Conservation (phyloP, 2,888 invertebrate genomes). For the Adela reaumurella region DNA sequence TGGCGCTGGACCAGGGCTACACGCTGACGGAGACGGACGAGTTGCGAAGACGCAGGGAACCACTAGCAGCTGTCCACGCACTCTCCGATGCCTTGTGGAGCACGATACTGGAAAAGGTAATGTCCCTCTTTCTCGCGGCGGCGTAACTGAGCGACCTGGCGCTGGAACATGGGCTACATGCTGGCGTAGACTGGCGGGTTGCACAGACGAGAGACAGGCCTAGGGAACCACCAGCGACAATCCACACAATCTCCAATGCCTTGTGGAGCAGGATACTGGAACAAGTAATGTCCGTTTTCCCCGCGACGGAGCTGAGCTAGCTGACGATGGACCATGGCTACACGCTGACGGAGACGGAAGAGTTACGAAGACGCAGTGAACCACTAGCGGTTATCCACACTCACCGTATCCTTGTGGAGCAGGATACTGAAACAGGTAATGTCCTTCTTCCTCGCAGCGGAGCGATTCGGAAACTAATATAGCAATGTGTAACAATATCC, state of each 20-base stretch:
- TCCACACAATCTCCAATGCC: conserved; percentile 29
- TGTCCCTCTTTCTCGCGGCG: conserved; percentile 38
- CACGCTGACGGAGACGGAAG: conserved; percentile 68
- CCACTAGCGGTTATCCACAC: conserved; percentile 16
- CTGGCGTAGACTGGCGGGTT: conserved; percentile 64
- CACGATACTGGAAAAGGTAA: conserved; percentile 23
- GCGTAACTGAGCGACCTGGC: conserved; percentile 58
- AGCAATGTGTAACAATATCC: no score
- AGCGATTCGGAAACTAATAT: no score
- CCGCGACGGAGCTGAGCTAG: conserved; percentile 44
- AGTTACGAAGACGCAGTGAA: conserved; percentile 37
- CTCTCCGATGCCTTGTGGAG: conserved; percentile 36
- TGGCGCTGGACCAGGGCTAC: conserved; percentile 76
- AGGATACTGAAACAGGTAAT: conserved; percentile 23
- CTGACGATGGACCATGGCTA: conserved; percentile 78
- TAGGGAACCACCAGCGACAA: conserved; percentile 19
- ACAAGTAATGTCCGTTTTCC: conserved; percentile 25
- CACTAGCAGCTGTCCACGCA: conserved; percentile 17
- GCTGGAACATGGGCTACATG: conserved; percentile 76
- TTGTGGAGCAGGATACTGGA: conserved; percentile 36
- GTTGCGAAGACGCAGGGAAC: conserved; percentile 34
- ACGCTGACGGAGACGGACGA: conserved; percentile 69
- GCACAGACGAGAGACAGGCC: conserved; percentile 29
- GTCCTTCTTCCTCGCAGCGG: conserved; percentile 40
- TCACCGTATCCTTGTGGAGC: conserved; percentile 34